Base-by-base conservation (phyloP, 2,797 vertebrate species). In the Manis crassicaudata region DNA sequence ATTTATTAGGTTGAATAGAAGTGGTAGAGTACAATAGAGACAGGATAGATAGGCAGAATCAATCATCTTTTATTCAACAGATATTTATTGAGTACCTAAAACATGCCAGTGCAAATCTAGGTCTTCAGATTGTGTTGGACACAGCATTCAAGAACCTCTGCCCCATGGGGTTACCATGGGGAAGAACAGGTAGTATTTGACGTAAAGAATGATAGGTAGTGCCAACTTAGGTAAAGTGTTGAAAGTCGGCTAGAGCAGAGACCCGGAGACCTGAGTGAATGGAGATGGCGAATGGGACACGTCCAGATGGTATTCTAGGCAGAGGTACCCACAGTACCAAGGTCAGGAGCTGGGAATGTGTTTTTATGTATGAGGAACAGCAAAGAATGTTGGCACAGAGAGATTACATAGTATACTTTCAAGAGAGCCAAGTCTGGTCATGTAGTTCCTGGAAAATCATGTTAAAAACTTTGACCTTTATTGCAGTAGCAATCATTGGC, bases 21-120 rank as follows among this genome's bases (percentile, higher is more conserved):
- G 54, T 77, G 68, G 65, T 75, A 29, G 18, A 88, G 14, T n/a
- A 56, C 2, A 75, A 13, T 3, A 58, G 81, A 77, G n/a, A 63
- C 70, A 54, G 50, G 63, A 92, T 75, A 95, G 85, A 90, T 52
- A 92, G 67, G 37, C 77, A 88, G 82, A 86, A 86, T 68, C 35
- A 29, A 77, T 93, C 37, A 90, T 85, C 40, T 90, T 85, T 63
- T 92, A 73, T 80, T 80, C 68, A 72, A n/a, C 6, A 80, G 62
- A 23, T 90, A 40, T 13, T 54, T 88, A 88, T 9, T 37, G 77
- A 76, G 52, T 54, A 63, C 25, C 67, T 54, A 46, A 83, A 82
- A 62, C 10, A 62, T 0, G 7, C 11, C 8, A 35, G 17, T 73
- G 7, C 13, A 12, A 63, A 54, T 50, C n/a, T 37, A 54, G 52